phyloP scores from a whole-genome alignment of 1,140 invertebrate species.

The Anoplolepis gracilipes region DNA sequence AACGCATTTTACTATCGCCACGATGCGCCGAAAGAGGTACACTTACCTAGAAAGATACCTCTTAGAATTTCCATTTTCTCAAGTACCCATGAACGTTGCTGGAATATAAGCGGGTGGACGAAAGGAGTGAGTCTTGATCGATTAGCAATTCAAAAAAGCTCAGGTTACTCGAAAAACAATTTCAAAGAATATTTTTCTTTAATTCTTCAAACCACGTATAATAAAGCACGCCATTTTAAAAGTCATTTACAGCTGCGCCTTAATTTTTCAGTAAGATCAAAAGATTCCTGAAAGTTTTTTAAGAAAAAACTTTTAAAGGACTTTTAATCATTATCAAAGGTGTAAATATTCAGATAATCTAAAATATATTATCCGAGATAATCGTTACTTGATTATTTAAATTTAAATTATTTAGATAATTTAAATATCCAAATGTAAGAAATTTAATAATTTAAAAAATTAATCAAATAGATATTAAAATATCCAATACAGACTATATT shows the following conservation, averaged over 20 bases:
- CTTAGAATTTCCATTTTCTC: constrained; percentile 72
- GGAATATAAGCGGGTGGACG: constrained; percentile 32
- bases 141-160: constrained; percentile 60
- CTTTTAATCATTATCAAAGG: not conserved
- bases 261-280: not conserved
- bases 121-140: constrained; percentile 7
- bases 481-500: not conserved
- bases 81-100: constrained; percentile 56
- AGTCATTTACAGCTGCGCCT: not conserved
- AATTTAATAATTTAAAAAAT: not conserved
- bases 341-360: not conserved
- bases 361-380: not conserved
- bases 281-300: not conserved
- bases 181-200: constrained; percentile 16
- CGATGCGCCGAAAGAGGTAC: constrained; percentile 51
- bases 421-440: not conserved
- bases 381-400: constrained; percentile 10
- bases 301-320: not conserved
- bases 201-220: constrained; percentile 2
- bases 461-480: not conserved
- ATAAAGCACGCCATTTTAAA: constrained; percentile 4
- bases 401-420: not conserved
- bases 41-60: constrained; percentile 72
- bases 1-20: constrained; percentile 67
- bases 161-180: constrained; percentile 8